These are phyloP conservation scores for Addax nasomaculatus DNA, from an alignment of 2,113 vertebrate genomes.

Conservation along the genomic window DNA sequence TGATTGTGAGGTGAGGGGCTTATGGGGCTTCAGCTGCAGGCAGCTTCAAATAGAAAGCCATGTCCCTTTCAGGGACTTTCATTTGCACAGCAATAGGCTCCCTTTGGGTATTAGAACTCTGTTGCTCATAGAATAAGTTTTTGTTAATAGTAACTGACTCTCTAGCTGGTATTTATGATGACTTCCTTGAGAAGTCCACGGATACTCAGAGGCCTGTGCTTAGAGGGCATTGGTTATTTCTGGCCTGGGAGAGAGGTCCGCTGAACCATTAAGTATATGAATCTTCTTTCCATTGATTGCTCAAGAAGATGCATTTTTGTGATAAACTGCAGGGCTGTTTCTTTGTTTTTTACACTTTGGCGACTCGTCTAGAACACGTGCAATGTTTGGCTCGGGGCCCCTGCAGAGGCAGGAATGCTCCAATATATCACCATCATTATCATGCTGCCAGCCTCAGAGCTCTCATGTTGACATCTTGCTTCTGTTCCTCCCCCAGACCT, in stretches of 20 bases:
- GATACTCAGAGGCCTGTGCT: neutral
- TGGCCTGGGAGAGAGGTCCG: neutral
- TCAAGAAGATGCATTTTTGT: neutral
- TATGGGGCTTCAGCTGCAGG: neutral
- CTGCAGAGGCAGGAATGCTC: conserved; percentile 30
- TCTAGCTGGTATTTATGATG: neutral
- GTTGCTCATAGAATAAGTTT: neutral
- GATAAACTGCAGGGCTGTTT: neutral
- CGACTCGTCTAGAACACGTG: neutral
- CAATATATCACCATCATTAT: neutral
- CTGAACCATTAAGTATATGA: neutral
- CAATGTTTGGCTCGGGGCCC: neutral
- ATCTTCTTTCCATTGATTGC: neutral
- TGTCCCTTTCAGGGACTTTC: neutral
- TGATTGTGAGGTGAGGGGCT: neutral
- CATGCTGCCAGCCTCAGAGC: neutral
- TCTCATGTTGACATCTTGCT: neutral
- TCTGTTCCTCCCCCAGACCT: neutral
- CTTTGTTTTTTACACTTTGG: neutral
- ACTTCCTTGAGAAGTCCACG: neutral
- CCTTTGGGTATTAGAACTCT: neutral
- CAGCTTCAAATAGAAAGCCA: neutral
- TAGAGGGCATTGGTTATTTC: neutral
- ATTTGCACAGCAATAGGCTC: neutral
- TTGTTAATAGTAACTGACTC: neutral